These are phyloP conservation scores for Hemicentrotus pulcherrimus DNA, from an alignment of 35 echinoderm and acorn worm species.

Conservation along the genomic window DNA sequence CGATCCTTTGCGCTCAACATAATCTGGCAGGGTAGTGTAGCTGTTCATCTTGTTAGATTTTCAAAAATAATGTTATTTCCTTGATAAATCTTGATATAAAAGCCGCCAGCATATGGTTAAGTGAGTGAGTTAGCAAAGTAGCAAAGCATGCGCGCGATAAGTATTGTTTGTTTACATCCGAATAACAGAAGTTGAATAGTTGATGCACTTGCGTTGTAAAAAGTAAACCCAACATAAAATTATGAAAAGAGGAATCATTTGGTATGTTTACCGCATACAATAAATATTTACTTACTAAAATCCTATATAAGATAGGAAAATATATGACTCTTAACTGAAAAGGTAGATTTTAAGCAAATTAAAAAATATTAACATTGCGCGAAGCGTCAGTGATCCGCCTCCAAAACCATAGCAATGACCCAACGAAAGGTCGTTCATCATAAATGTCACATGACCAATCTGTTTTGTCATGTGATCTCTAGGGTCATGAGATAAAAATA, in stretches of 20 bases:
- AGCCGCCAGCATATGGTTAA: not conserved
- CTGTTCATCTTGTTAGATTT: slow-evolving; percentile 43
- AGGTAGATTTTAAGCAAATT: not conserved
- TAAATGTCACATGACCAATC: slow-evolving; percentile 16
- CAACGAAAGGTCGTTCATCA: not conserved
- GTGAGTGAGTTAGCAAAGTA: not conserved
- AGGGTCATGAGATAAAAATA: not conserved
- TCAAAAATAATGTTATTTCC: not conserved
- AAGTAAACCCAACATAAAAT: not conserved
- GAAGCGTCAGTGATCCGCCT: not conserved
- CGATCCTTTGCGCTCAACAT: slow-evolving; percentile 94
- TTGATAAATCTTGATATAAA: not conserved
- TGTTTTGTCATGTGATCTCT: slow-evolving; percentile 29
- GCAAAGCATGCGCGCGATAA: not conserved
- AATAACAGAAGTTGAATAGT: not conserved
- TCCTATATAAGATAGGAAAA: not conserved
- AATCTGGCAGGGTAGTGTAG: slow-evolving; percentile 70
- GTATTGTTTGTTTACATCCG: slow-evolving; percentile 23
- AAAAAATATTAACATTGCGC: not conserved
- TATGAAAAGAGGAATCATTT: not conserved
- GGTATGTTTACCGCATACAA: not conserved
- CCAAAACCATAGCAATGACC: slow-evolving; percentile 18
- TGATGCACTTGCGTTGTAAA: not conserved
- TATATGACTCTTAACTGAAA: not conserved
- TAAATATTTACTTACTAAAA: not conserved